phyloP scores from a whole-genome alignment of 2,797 vertebrate species.

The Chelidonichthys spinosus region DNA sequence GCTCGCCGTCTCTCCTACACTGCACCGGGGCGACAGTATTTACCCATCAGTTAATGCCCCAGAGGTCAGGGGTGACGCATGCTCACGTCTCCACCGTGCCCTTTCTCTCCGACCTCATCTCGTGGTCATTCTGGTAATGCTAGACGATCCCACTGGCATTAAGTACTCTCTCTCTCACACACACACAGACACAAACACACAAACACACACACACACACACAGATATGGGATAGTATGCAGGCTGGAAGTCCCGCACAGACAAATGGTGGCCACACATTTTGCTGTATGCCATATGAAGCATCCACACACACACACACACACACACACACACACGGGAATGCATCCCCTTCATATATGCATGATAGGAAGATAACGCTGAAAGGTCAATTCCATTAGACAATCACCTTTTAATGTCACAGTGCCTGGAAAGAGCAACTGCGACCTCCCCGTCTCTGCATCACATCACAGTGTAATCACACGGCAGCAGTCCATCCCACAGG shows the following conservation, averaged over 20 bases:
- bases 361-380: constrained; percentile 76
- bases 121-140: constrained; percentile 49
- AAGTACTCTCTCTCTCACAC: constrained; percentile 16
- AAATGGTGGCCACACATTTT: constrained; percentile 14
- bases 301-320: constrained; percentile 5
- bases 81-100: constrained; percentile 52
- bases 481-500: constrained; percentile 35
- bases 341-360: constrained; percentile 71
- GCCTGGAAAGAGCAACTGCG: constrained; percentile 68
- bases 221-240: constrained; percentile 11
- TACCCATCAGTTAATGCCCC: constrained; percentile 69
- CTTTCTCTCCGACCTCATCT: constrained; percentile 67
- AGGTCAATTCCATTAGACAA: constrained; percentile 83
- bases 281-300: constrained; percentile 22
- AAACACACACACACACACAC: constrained; percentile 4
- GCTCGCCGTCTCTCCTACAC: constrained; percentile 17
- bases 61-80: constrained; percentile 61
- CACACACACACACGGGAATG: constrained; percentile 4
- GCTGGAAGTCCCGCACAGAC: constrained; percentile 9
- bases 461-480: constrained; percentile 46
- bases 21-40: constrained; percentile 54
- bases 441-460: constrained; percentile 35
- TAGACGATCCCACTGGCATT: constrained; percentile 54
- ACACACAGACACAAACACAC: constrained; percentile 8
- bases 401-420: constrained; percentile 82